These are phyloP conservation scores for Globicephala melas DNA, from an alignment of 2,113 vertebrate species.

Conservation along the genomic window DNA sequence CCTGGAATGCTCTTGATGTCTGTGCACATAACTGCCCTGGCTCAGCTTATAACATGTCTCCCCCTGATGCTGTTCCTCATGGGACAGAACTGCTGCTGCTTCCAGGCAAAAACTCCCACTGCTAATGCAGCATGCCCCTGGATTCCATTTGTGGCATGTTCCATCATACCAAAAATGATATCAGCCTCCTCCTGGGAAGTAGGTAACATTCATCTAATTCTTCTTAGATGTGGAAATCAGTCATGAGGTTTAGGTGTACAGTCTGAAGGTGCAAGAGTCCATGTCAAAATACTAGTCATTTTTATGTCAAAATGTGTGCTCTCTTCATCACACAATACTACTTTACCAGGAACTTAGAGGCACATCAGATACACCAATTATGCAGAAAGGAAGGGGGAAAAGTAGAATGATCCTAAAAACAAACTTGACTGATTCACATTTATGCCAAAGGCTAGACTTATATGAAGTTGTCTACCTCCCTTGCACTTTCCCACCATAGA, in stretches of 20 bases:
- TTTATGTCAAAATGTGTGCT: neutral
- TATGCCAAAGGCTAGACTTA: neutral
- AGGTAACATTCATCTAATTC: neutral
- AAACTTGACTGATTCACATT: neutral
- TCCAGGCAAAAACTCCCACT: neutral
- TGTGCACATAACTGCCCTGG: neutral
- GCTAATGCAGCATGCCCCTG: rapidly evolving
- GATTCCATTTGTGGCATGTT: neutral
- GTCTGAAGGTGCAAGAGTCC: neutral
- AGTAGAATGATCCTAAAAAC: neutral
- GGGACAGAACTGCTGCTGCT: neutral
- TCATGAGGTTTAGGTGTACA: neutral
- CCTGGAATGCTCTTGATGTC: neutral
- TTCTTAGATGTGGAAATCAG: neutral
- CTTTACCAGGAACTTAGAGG: neutral
- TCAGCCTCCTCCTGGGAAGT: neutral
- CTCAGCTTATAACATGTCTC: neutral
- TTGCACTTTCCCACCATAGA: neutral
- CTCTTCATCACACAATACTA: neutral
- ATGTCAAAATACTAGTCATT: neutral
- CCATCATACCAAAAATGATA: neutral
- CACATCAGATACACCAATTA: neutral
- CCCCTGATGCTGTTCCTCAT: neutral
- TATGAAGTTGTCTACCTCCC: neutral
- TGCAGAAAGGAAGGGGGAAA: neutral